These are phyloP conservation scores for Tenthredo distinguenda DNA, from an alignment of 2,888 invertebrate species.

Conservation along the genomic window DNA sequence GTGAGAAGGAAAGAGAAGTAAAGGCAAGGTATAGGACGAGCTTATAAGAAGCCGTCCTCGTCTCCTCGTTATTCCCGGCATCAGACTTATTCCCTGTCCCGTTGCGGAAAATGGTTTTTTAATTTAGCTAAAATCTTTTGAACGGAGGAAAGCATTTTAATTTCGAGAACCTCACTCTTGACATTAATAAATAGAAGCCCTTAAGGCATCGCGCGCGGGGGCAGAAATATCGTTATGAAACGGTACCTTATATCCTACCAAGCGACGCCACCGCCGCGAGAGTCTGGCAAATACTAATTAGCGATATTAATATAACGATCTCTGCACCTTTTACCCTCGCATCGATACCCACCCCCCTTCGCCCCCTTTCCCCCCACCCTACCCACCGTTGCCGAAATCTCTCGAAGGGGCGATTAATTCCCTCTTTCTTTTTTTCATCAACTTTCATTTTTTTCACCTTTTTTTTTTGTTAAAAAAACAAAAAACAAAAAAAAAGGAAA, in stretches of 20 bases:
- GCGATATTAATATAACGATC: slow-evolving; percentile 50
- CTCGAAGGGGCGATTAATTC: slow-evolving; percentile 27
- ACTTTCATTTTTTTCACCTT: not conserved
- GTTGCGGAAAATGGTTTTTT: slow-evolving; percentile 58
- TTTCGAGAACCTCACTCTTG: slow-evolving; percentile 19
- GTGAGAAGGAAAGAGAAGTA: not conserved
- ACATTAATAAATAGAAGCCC: slow-evolving; percentile 55
- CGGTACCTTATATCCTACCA: slow-evolving; percentile 17
- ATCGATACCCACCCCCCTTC: not conserved
- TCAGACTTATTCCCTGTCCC: not conserved
- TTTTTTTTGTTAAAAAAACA: not conserved
- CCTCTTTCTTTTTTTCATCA: slow-evolving; percentile 4
- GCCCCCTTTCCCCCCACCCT: not conserved
- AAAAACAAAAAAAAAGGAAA: not conserved
- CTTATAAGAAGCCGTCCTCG: slow-evolving; percentile 28
- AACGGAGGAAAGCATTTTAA: slow-evolving; percentile 49
- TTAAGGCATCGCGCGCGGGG: slow-evolving; percentile 45
- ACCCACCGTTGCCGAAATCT: not conserved
- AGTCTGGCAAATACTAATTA: slow-evolving; percentile 51
- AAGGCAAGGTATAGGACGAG: not conserved
- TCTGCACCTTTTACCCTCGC: slow-evolving; percentile 32
- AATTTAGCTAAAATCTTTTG: slow-evolving; percentile 64
- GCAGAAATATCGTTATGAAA: slow-evolving; percentile 42
- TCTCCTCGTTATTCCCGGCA: not conserved
- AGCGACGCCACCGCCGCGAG: not conserved